Evolutionary conservation across 1,140 invertebrate species (phyloP).

Genomic region (Limonius californicus): DNA sequence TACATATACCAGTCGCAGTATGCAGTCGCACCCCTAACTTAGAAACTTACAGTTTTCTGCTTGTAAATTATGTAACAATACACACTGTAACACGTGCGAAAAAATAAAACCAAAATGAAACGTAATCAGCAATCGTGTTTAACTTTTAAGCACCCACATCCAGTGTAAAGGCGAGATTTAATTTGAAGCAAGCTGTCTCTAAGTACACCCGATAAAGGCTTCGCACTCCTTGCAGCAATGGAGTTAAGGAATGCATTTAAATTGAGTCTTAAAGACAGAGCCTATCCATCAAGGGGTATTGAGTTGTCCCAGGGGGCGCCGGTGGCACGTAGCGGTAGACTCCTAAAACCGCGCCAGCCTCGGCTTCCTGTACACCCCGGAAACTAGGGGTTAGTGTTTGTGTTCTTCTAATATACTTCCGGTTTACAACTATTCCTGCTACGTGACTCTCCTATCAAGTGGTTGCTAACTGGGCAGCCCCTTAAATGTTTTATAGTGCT

Average conservation of each 20-base stretch:
- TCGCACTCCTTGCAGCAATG: conserved; percentile 18
- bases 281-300: conserved; percentile 38
- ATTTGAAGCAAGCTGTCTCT: background rate
- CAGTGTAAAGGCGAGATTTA: background rate
- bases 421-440: background rate
- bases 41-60: too few relatives aligned
- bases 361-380: background rate
- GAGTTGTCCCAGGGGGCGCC: conserved; percentile 28
- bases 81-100: background rate
- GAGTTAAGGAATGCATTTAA: conserved; percentile 41
- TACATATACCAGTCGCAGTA: too few relatives aligned
- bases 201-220: background rate
- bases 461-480: background rate
- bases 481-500: background rate
- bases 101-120: background rate
- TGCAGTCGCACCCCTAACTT: too few relatives aligned
- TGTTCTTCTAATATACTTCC: conserved; percentile 9
- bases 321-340: conserved; percentile 27
- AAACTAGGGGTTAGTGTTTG: conserved; percentile 11
- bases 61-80: background rate
- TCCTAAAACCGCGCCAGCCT: background rate
- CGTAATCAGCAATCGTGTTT: background rate
- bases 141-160: background rate
- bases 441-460: background rate
- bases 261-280: conserved; percentile 37